These are phyloP conservation scores for Natator depressus DNA, from an alignment of 2,113 vertebrate genomes.

Conservation along the genomic window DNA sequence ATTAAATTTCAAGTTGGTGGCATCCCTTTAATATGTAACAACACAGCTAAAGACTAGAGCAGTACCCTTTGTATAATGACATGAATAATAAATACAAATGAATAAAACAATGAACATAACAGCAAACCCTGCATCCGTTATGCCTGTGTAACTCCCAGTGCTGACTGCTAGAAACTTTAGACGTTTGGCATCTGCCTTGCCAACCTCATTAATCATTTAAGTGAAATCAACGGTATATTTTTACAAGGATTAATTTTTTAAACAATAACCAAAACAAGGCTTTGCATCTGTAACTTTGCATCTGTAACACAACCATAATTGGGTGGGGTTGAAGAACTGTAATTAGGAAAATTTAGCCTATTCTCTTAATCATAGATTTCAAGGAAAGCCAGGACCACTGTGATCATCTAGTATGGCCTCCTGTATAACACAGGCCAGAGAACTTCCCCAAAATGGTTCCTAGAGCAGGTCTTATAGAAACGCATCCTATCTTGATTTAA, in stretches of 20 bases:
- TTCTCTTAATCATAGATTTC: background rate
- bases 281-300: too few relatives aligned
- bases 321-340: too few relatives aligned
- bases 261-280: accelerated
- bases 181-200: accelerated
- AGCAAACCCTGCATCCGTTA: accelerated
- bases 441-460: background rate
- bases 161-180: accelerated
- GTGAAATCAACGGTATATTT: accelerated
- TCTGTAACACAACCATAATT: too few relatives aligned
- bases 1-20: accelerated
- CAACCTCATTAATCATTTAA: background rate
- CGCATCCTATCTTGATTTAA: background rate
- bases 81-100: background rate
- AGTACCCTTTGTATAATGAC: background rate
- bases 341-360: background rate
- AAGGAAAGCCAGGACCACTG: background rate
- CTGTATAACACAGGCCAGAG: background rate
- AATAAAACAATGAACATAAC: background rate
- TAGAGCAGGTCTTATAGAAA: background rate
- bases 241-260: accelerated
- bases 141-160: accelerated
- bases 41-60: accelerated
- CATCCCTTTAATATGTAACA: accelerated
- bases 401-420: background rate